These are phyloP conservation scores for Neolamprologus kungweensis DNA, from an alignment of 2,113 vertebrate genomes.

Conservation along the genomic window DNA sequence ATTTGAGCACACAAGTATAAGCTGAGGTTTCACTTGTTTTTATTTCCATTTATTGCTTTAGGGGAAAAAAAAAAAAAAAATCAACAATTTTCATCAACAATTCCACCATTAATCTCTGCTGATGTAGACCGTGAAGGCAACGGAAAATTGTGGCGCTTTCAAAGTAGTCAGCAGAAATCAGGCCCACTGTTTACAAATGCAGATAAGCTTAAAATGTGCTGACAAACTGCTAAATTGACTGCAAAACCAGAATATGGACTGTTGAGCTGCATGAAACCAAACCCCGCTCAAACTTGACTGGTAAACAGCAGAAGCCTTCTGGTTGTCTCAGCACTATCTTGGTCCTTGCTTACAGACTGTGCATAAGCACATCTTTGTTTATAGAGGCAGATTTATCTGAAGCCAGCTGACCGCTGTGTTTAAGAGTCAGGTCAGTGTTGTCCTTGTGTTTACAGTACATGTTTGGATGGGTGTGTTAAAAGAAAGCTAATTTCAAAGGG, in stretches of 20 bases:
- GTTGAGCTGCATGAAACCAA: not conserved
- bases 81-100: not conserved
- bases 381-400: not conserved
- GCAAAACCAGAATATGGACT: not conserved
- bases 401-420: not conserved
- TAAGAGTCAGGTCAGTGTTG: not conserved
- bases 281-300: not conserved
- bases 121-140: not conserved
- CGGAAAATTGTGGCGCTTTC: not conserved
- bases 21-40: not conserved
- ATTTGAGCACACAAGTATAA: not conserved
- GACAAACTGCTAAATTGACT: not conserved
- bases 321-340: not conserved
- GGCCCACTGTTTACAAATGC: not conserved
- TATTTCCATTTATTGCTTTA: not conserved
- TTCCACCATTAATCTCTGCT: not conserved
- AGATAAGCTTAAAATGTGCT: not conserved
- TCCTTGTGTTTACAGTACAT: not conserved
- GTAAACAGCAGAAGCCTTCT: not conserved
- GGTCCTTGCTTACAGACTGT: not conserved
- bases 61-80: fast-evolving
- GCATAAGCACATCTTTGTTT: not conserved
- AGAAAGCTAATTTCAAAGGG: not conserved
- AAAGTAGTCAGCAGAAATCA: not conserved
- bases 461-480: not conserved